Evolutionary conservation across 2,888 invertebrate species (phyloP).

Genomic region (Dicranocentrus wangi): DNA sequence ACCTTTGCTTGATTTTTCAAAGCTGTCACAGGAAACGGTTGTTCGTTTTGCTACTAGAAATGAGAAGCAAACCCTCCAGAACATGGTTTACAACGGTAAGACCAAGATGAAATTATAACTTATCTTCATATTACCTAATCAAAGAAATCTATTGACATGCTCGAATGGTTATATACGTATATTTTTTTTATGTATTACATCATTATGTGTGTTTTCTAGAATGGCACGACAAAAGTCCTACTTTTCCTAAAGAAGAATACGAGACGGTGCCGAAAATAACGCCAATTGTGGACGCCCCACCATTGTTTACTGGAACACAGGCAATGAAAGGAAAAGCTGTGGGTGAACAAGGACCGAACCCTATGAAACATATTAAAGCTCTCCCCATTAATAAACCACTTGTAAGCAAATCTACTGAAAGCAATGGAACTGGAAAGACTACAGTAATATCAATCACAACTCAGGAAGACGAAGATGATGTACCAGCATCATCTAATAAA

Average conservation of each 20-base stretch:
- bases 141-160: background rate
- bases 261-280: slow-evolving; percentile 34
- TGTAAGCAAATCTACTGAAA: slow-evolving; percentile 19
- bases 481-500: slow-evolving; percentile 15
- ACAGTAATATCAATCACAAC: slow-evolving; percentile 62
- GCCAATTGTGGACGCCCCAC: slow-evolving; percentile 45
- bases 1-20: slow-evolving; percentile 40
- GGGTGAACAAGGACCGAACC: background rate
- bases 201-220: slow-evolving; percentile 9
- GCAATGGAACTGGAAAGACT: slow-evolving; percentile 34
- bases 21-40: slow-evolving; percentile 18
- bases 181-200: background rate
- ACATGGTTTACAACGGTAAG: slow-evolving; percentile 68
- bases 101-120: background rate
- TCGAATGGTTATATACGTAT: background rate
- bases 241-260: slow-evolving; percentile 30
- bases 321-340: background rate
- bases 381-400: background rate
- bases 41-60: background rate
- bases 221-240: slow-evolving; percentile 30
- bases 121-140: background rate
- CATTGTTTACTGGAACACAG: background rate
- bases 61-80: slow-evolving; percentile 59
- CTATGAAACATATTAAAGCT: background rate
- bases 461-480: slow-evolving; percentile 37